Conservation (phyloP, 2,113 vertebrate species). For the Notothenia coriiceps region DNA sequence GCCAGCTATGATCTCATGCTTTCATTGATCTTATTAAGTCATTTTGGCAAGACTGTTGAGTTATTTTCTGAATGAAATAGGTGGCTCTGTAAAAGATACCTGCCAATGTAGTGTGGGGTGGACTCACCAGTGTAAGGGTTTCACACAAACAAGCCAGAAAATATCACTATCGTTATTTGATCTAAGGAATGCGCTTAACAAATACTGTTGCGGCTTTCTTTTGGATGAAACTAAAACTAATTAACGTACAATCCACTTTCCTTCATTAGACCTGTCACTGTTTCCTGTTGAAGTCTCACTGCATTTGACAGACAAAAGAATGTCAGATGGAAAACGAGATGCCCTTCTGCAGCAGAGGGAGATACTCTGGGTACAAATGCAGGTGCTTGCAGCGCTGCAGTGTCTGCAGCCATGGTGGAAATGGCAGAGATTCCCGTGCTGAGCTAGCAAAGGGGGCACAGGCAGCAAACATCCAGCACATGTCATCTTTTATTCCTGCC, state of each 20-base stretch:
- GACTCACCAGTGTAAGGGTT: neutral
- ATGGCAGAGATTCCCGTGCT: constrained; percentile 68
- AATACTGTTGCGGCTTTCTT: no score
- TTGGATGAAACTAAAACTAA: neutral
- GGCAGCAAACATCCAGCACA: constrained; percentile 72
- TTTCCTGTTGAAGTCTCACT: constrained; percentile 9
- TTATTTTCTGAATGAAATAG: constrained; percentile 22
- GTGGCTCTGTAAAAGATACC: neutral
- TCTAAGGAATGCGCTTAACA: no score
- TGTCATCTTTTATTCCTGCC: constrained; percentile 85
- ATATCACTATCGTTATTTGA: no score
- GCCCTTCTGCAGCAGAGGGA: constrained; percentile 10
- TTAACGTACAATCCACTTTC: constrained; percentile 2
- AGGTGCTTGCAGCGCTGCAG: neutral
- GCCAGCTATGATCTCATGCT: constrained; percentile 30
- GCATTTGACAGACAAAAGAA: constrained; percentile 34
- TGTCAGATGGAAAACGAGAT: constrained; percentile 35
- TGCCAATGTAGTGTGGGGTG: neutral
- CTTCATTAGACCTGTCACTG: constrained; percentile 7
- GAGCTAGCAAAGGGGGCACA: constrained; percentile 69
- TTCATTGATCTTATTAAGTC: constrained; percentile 16
- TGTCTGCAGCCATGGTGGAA: constrained; percentile 47
- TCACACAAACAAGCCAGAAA: constrained; percentile 3
- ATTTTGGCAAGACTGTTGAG: constrained; percentile 12
- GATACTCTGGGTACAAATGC: neutral